phyloP scores from a whole-genome alignment of 2,797 vertebrate genomes.

The Takifugu ocellatus region DNA sequence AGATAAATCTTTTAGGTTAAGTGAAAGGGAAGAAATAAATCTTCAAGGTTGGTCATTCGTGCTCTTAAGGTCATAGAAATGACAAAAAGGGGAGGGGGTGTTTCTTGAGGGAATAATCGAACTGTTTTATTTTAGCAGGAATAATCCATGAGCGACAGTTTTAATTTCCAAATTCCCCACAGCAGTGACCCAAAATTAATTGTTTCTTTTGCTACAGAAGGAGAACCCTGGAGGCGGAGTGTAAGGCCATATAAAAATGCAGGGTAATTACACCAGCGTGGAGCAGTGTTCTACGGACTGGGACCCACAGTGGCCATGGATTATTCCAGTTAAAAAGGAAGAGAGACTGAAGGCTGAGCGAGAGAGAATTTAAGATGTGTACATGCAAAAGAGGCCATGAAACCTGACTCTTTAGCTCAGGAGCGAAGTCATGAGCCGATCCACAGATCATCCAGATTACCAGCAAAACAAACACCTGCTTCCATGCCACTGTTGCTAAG shows the following conservation, averaged over 20 bases:
- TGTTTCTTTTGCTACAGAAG: conserved; percentile 69
- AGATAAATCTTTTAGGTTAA: no score
- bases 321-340: conserved; percentile 55
- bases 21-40: no score
- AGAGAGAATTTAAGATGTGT: conserved; percentile 47
- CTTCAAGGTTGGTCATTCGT: conserved; percentile 34
- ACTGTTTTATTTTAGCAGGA: conserved; percentile 67
- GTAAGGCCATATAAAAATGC: conserved; percentile 43
- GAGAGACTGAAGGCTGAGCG: conserved; percentile 48
- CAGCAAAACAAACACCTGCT: no score
- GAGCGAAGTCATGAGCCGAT: no score
- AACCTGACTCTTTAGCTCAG: not conserved
- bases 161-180: conserved; percentile 75
- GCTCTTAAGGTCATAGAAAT: conserved; percentile 55
- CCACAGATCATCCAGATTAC: no score
- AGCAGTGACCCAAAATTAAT: conserved; percentile 78
- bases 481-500: no score
- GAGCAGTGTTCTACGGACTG: conserved; percentile 52
- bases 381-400: conserved; percentile 40
- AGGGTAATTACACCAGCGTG: conserved; percentile 70
- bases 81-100: conserved; percentile 29
- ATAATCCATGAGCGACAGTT: conserved; percentile 70
- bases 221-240: conserved; percentile 66
- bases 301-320: conserved; percentile 44
- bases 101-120: conserved; percentile 65